A percentile compares a stretch with the other conserved stretches of the same genome.
phyloP scores from a whole-genome alignment of 2,888 invertebrate species.

The Strigamia transsilvanica region DNA sequence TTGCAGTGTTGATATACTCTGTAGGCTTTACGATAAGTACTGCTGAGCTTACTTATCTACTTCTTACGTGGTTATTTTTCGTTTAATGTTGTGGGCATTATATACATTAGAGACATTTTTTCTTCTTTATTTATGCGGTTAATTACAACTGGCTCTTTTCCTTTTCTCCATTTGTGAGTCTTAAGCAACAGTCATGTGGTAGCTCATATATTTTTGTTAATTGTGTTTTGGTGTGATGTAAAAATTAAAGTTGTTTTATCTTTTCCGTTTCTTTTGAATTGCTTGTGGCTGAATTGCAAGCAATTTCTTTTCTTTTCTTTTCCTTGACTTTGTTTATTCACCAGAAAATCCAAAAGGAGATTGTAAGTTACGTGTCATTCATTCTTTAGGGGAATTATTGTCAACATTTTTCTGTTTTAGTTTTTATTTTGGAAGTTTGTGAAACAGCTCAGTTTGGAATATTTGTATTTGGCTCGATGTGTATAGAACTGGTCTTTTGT shows the following conservation, averaged over 20 bases:
- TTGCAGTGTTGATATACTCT: no score
- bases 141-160: background rate
- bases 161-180: background rate
- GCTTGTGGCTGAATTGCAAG: background rate
- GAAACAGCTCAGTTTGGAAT: background rate
- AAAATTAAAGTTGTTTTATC: conserved; percentile 14
- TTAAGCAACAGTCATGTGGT: background rate
- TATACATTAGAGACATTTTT: background rate
- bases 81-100: background rate
- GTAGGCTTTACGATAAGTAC: background rate
- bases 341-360: background rate
- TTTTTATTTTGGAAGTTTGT: background rate
- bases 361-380: no score
- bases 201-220: conserved; percentile 1
- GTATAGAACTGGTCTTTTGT: background rate
- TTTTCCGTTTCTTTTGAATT: background rate
- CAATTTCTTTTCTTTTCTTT: background rate
- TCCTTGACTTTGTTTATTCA: background rate
- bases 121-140: background rate
- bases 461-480: background rate
- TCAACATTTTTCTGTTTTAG: no score
- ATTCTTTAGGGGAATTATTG: no score
- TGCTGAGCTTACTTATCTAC: background rate
- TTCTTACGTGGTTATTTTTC: background rate
- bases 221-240: conserved; percentile 13